These are phyloP conservation scores for Dendrolimus kikuchii DNA, from an alignment of 1,140 invertebrate species.

Conservation along the genomic window DNA sequence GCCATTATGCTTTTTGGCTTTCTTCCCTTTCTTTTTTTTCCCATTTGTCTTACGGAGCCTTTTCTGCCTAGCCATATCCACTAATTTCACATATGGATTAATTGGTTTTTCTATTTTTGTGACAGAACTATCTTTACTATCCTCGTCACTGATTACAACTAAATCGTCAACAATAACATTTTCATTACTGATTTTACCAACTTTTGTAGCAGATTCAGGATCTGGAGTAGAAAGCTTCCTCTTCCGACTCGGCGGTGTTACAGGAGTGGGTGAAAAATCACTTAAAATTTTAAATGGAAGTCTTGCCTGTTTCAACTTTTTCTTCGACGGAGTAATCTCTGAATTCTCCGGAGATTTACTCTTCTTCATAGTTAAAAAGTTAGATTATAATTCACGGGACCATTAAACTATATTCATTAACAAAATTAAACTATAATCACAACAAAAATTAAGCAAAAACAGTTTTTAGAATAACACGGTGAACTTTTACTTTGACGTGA, in stretches of 20 bases:
- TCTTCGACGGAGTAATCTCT: constrained; percentile 57
- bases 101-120: constrained; percentile 25
- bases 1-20: constrained; percentile 18
- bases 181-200: constrained; percentile 52
- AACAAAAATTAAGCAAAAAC: constrained; percentile 19
- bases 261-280: constrained; percentile 43
- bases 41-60: constrained; percentile 42
- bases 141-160: constrained; percentile 58
- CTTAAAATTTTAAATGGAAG: constrained; percentile 58
- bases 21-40: constrained; percentile 37
- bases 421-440: background rate
- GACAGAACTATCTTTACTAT: constrained; percentile 28
- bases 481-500: constrained; percentile 24
- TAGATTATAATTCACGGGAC: constrained; percentile 9
- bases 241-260: constrained; percentile 38
- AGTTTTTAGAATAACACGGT: constrained; percentile 29
- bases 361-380: constrained; percentile 41
- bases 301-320: constrained; percentile 60
- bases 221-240: constrained; percentile 49
- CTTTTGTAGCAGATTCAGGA: constrained; percentile 37
- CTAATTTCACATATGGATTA: constrained; percentile 55
- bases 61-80: constrained; percentile 52
- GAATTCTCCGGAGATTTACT: constrained; percentile 43
- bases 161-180: constrained; percentile 30
- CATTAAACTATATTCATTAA: constrained; percentile 12